A percentile compares a stretch with the other conserved stretches of the same genome.
Conservation (phyloP, 2,888 invertebrate genomes). For the Aleiodes alternator region DNA sequence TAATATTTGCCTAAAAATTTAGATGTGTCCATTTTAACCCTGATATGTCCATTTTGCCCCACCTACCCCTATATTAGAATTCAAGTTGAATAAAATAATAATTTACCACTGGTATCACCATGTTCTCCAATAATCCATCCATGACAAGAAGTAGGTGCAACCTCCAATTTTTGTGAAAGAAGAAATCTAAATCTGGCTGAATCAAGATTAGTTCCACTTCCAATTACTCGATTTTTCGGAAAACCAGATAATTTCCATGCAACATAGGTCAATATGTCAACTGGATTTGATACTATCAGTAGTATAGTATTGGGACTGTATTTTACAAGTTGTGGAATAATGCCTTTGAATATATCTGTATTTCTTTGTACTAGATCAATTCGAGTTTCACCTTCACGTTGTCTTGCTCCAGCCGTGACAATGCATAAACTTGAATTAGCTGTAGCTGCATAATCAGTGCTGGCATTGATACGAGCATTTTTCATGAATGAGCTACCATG, state of each 20-base stretch:
- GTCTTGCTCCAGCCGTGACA: slow-evolving; percentile 93
- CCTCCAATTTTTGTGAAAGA: slow-evolving; percentile 87
- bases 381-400: slow-evolving; percentile 92
- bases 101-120: slow-evolving; percentile 89
- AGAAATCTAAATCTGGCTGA: slow-evolving; percentile 93
- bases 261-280: slow-evolving; percentile 94
- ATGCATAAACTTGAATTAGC: slow-evolving; percentile 90
- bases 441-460: slow-evolving; percentile 86
- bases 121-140: slow-evolving; percentile 97
- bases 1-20: too few relatives aligned
- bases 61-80: too few relatives aligned
- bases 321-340: slow-evolving; percentile 88
- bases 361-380: slow-evolving; percentile 92
- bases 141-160: slow-evolving; percentile 90
- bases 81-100: background rate
- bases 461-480: slow-evolving; percentile 87
- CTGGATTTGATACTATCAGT: slow-evolving; percentile 93
- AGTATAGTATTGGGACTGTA: slow-evolving; percentile 92
- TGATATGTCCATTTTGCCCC: too few relatives aligned
- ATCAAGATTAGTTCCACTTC: slow-evolving; percentile 95
- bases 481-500: slow-evolving; percentile 91
- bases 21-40: too few relatives aligned
- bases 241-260: slow-evolving; percentile 96
- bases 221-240: slow-evolving; percentile 91
- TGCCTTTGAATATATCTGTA: slow-evolving; percentile 90